Conservation (phyloP, 2,888 invertebrate species). For the Dilophus febrilis region DNA sequence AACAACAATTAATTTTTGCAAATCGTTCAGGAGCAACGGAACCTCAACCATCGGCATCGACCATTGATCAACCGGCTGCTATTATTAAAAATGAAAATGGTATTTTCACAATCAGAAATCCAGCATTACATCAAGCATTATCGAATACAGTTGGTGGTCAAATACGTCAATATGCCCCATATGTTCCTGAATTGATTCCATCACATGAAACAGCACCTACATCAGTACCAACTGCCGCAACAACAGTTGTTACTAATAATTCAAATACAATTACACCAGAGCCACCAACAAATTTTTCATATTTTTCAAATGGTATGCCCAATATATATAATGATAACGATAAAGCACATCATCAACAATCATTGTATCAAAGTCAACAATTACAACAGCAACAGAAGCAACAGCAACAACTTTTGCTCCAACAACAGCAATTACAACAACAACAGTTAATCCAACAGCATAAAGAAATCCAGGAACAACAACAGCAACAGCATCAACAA, state of each 20-base stretch:
- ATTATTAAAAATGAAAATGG: conserved; percentile 56
- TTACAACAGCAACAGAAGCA: not conserved
- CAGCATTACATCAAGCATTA: conserved; percentile 31
- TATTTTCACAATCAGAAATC: conserved; percentile 73
- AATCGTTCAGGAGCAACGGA: conserved; percentile 24
- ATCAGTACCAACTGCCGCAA: conserved; percentile 24
- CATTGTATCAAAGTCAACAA: not conserved
- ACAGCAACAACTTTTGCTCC: conserved; percentile 2
- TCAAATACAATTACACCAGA: not conserved
- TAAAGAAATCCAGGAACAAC: not conserved
- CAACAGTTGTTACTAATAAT: not conserved
- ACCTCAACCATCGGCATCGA: conserved; percentile 4
- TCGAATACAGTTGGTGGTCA: conserved; percentile 23
- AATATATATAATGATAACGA: not conserved
- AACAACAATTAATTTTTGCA: conserved; percentile 29
- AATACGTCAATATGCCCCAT: conserved; percentile 24
- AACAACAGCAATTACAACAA: conserved; percentile 20
- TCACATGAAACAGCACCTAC: conserved; percentile 1
- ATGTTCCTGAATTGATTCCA: conserved; percentile 15
- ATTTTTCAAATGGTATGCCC: conserved; percentile 8
- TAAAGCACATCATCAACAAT: not conserved
- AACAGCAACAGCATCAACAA: not conserved
- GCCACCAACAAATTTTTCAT: conserved; percentile 7
- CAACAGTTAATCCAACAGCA: not conserved
- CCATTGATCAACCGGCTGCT: conserved; percentile 39